Conservation (phyloP, 2,888 invertebrate species). For the Erebia epiphron region DNA sequence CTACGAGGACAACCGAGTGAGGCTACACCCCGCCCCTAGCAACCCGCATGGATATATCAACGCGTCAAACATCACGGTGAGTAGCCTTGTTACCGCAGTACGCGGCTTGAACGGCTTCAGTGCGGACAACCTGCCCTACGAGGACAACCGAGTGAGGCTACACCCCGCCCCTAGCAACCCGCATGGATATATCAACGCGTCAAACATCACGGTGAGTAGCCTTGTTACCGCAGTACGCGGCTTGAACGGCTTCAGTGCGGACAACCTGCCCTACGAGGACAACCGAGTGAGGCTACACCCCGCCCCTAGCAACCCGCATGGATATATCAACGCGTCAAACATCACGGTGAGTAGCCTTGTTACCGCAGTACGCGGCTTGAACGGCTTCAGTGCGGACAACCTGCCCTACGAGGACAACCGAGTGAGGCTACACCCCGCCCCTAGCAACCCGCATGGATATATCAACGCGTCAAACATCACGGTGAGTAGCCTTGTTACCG, state of each 20-base stretch:
- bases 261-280: constrained; percentile 95
- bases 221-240: constrained; percentile 86
- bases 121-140: constrained; percentile 93
- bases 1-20: constrained; percentile 94
- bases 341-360: constrained; percentile 86
- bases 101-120: constrained; percentile 80
- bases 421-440: too few relatives aligned
- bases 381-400: too few relatives aligned
- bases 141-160: constrained; percentile 92
- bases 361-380: constrained; percentile 85
- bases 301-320: constrained; percentile 90
- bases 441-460: too few relatives aligned
- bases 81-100: constrained; percentile 88
- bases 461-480: constrained; percentile 48
- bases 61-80: constrained; percentile 91
- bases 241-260: constrained; percentile 83
- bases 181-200: constrained; percentile 96
- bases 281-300: constrained; percentile 93
- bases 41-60: constrained; percentile 96
- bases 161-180: constrained; percentile 92
- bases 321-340: constrained; percentile 97
- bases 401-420: too few relatives aligned
- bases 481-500: constrained; percentile 60
- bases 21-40: constrained; percentile 89
- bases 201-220: constrained; percentile 87